Percentiles rank a stretch among this genome's conserved stretches.
phyloP scores from a whole-genome alignment of 2,888 invertebrate genomes.

The Mythimna lalbum region DNA sequence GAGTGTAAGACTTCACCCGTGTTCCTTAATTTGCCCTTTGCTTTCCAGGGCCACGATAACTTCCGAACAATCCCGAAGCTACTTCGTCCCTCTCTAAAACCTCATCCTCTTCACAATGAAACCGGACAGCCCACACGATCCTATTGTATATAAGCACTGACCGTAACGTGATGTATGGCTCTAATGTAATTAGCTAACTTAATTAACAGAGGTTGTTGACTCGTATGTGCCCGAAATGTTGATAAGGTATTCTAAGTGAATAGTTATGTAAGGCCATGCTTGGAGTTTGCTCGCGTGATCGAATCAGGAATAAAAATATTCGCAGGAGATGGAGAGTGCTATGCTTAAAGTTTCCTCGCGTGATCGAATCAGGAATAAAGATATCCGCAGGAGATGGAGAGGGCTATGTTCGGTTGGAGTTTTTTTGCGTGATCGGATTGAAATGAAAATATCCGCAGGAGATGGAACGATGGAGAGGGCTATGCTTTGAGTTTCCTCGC shows the following conservation, averaged over 20 bases:
- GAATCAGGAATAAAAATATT: too few species aligned
- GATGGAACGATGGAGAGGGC: too few species aligned
- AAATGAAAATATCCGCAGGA: too few species aligned
- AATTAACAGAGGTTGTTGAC: slow-evolving; percentile 64
- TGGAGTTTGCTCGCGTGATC: too few species aligned
- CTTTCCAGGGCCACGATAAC: not conserved
- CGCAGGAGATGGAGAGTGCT: too few species aligned
- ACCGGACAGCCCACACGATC: slow-evolving; percentile 56
- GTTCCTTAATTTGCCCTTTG: not conserved
- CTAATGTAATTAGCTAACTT: slow-evolving; percentile 61
- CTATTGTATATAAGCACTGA: slow-evolving; percentile 62
- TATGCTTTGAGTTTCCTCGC: too few species aligned
- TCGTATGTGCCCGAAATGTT: slow-evolving; percentile 45
- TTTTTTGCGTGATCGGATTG: too few species aligned
- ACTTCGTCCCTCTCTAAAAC: slow-evolving; percentile 20
- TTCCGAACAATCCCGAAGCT: not conserved
- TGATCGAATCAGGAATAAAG: too few species aligned
- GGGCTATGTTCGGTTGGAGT: too few species aligned
- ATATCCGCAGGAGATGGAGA: too few species aligned
- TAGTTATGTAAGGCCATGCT: not conserved
- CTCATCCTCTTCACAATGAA: slow-evolving; percentile 34
- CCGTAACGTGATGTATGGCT: slow-evolving; percentile 62
- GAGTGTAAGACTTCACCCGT: too few species aligned
- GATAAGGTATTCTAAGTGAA: slow-evolving; percentile 26
- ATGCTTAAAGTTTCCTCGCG: too few species aligned